phyloP scores from a whole-genome alignment of 2,888 invertebrate species.

The Drosophila quasianomalipes region DNA sequence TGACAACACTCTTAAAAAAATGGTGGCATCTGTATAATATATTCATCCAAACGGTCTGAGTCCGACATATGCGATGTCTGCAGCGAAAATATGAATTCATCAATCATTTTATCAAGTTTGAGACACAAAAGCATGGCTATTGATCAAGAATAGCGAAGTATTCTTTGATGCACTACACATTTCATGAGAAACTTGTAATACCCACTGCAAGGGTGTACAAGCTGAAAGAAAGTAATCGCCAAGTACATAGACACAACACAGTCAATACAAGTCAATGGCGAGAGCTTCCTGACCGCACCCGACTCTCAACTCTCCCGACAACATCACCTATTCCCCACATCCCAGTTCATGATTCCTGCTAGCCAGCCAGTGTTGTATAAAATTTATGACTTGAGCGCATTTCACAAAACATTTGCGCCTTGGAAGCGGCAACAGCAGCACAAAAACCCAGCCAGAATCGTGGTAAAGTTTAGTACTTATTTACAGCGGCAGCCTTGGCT shows the following conservation, averaged over 20 bases:
- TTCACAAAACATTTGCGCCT: slow-evolving; percentile 79
- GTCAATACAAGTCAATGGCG: slow-evolving; percentile 76
- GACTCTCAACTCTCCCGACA: slow-evolving; percentile 1
- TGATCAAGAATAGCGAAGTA: neutral
- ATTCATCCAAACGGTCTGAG: neutral
- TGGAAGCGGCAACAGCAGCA: slow-evolving; percentile 46
- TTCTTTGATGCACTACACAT: neutral
- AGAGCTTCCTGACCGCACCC: slow-evolving; percentile 26
- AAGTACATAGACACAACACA: slow-evolving; percentile 69
- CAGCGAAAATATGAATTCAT: neutral
- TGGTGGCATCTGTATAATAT: neutral
- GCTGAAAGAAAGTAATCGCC: slow-evolving; percentile 57
- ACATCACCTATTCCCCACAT: neutral
- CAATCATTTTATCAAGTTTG: neutral
- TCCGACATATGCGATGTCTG: neutral
- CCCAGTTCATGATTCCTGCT: slow-evolving; percentile 6
- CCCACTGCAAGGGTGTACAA: slow-evolving; percentile 6
- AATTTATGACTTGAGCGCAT: slow-evolving; percentile 80
- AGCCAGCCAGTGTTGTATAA: slow-evolving; percentile 60
- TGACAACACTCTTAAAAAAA: neutral
- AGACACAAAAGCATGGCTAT: neutral
- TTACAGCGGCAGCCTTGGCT: slow-evolving; percentile 61
- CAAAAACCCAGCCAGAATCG: slow-evolving; percentile 53
- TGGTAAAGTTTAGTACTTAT: slow-evolving; percentile 77
- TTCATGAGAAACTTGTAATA: neutral